These are phyloP conservation scores for Centruroides sculpturatus DNA, from an alignment of 1,140 invertebrate species.

Conservation along the genomic window DNA sequence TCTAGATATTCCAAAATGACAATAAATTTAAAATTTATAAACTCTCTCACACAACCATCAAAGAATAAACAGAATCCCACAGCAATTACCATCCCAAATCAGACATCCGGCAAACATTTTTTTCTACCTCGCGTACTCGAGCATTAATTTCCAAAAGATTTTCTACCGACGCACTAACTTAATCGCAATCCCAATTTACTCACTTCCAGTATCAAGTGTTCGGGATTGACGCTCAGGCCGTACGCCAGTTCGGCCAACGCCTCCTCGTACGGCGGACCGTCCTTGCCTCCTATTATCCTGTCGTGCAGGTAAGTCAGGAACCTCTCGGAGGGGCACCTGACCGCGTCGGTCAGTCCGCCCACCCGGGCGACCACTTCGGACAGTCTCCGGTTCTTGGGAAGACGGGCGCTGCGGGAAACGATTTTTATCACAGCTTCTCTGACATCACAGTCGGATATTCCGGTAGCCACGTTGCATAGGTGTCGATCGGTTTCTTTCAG, in stretches of 20 bases:
- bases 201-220: conserved; percentile 46
- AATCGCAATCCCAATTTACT: neutral
- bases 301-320: neutral
- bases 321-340: conserved; percentile 3
- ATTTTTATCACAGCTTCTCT: conserved; percentile 15
- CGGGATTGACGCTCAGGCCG: conserved; percentile 39
- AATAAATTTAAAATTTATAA: too few species aligned
- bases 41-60: too few species aligned
- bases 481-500: conserved; percentile 34
- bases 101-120: too few species aligned
- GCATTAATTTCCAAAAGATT: too few species aligned
- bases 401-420: conserved; percentile 18
- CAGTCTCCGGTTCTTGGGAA: neutral
- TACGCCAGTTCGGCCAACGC: conserved; percentile 1
- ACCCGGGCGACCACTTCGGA: neutral
- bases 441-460: conserved; percentile 21
- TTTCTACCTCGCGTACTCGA: too few species aligned
- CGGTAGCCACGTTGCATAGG: conserved; percentile 28
- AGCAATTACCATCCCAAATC: too few species aligned
- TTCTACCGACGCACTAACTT: too few species aligned
- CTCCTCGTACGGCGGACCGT: neutral
- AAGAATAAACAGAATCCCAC: too few species aligned
- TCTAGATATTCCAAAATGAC: too few species aligned
- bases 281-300: neutral
- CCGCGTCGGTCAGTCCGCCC: neutral